A percentile compares a stretch with the other conserved stretches of the same genome.
phyloP scores from a whole-genome alignment of 2,888 invertebrate species.

The Bhutanitis thaidina region DNA sequence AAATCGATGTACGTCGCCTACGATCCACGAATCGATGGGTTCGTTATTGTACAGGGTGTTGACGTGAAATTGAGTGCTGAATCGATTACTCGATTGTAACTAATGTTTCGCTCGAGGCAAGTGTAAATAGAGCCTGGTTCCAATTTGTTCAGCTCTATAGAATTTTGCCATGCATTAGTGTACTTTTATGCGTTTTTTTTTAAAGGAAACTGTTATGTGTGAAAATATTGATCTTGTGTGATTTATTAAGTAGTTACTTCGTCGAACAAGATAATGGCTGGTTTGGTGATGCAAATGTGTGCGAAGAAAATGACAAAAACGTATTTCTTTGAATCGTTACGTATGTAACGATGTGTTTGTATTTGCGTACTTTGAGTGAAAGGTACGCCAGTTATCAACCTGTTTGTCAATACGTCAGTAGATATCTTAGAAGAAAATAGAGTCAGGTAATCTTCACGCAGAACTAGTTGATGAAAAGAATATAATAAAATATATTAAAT shows the following conservation, averaged over 20 bases:
- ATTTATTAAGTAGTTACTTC: background rate
- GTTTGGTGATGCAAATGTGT: background rate
- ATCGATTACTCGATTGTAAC: conserved; percentile 57
- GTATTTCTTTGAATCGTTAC: background rate
- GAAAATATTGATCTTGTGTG: background rate
- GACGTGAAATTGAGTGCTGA: conserved; percentile 55
- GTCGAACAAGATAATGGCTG: background rate
- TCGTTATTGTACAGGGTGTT: conserved; percentile 53
- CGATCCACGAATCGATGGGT: conserved; percentile 58
- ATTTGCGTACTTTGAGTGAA: too few species aligned
- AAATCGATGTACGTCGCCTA: conserved; percentile 44
- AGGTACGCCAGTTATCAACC: too few species aligned
- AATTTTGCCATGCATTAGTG: background rate
- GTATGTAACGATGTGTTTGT: too few species aligned
- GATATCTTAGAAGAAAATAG: too few species aligned
- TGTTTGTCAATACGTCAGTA: too few species aligned
- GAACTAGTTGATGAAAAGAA: too few species aligned
- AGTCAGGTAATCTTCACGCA: too few species aligned
- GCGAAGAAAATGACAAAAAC: background rate
- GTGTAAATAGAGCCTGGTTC: conserved; percentile 27
- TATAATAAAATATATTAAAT: too few species aligned
- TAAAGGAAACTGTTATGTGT: background rate
- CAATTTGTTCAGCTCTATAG: conserved; percentile 13
- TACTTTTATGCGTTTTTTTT: background rate
- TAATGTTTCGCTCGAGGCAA: conserved; percentile 50